Evolutionary conservation across 1,140 invertebrate species (phyloP), one percentile per base, ranked within the genome.

Genomic region (Drosophila aff.): DNA sequence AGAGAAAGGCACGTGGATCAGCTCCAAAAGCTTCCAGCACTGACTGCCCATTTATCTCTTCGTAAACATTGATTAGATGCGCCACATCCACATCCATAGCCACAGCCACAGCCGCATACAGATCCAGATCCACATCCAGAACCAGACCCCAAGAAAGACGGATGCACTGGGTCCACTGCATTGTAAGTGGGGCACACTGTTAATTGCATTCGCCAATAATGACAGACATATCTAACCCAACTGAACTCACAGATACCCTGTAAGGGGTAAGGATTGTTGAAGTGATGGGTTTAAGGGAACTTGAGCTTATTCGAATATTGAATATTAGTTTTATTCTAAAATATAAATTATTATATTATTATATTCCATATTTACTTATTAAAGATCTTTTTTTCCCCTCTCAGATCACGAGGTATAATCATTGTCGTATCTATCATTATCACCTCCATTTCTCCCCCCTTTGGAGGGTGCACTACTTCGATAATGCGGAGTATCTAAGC

Each of bases 1-100:
- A 43, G 53, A 28, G 65, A 65, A 50, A 40, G 62, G 46, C 55
- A 62, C 67, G 55, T 73, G 71, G 71, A 69, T 57, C 43, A 50
- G 31, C 21, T 44, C 26, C 11, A 18, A 28, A 55, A 33, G 52
- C 49, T 15, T 43, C 40, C 38, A 57, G 21, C 58, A 57, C 64
- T 74, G 74, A 74, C 40, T 78, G 59, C 43, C 55, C 65, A 85
- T 85, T 85, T 79, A 82, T 85, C 69, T 86, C 43, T 62, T 53
- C 33, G 62, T 76, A 72, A 82, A 72, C 79, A 82, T 67, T 82
- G 79, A 86, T 82, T 81, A 65, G 78, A 86, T 74, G 73, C 40
- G 60, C 43, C 53, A 57, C 43, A 40, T 50, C 36, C 36, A 13
- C 1, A 38, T 0, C 36, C 36, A 36, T 0, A 36, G 10, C 10